These are phyloP conservation scores for Aurelia aurita DNA, from an alignment of 30 jellyfish, hydroid and myxozoan species.

Conservation along the genomic window DNA sequence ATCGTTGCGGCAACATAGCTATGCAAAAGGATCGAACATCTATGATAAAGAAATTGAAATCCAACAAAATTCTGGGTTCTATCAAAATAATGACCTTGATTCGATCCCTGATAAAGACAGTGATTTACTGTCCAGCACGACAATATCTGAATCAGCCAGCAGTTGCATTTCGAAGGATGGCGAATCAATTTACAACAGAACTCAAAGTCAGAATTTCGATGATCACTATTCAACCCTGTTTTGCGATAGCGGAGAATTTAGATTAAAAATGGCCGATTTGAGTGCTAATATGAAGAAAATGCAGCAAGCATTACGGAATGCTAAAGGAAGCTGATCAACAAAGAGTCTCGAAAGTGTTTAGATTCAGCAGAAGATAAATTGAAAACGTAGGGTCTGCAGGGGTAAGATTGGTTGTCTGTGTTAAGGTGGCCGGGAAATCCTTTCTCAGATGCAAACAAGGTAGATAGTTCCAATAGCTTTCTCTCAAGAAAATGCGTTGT, in stretches of 20 bases:
- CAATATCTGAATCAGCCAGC: slow-evolving; percentile 21
- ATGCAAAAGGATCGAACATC: not conserved
- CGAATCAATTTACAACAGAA: not conserved
- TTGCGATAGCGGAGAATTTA: slow-evolving; percentile 69
- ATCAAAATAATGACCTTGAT: not conserved
- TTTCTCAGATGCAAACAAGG: too few relatives aligned
- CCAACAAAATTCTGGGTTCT: not conserved
- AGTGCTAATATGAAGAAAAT: slow-evolving; percentile 46
- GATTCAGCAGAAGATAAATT: too few relatives aligned
- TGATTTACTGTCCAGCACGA: slow-evolving; percentile 21
- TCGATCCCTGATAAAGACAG: slow-evolving; percentile 12
- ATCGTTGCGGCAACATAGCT: not conserved
- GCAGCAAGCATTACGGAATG: slow-evolving; percentile 49
- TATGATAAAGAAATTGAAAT: not conserved
- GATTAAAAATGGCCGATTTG: slow-evolving; percentile 50
- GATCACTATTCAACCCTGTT: slow-evolving; percentile 59
- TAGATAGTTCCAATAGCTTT: too few relatives aligned
- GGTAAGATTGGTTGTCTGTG: too few relatives aligned
- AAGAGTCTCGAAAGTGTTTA: too few relatives aligned
- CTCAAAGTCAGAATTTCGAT: slow-evolving; percentile 4
- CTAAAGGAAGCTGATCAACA: slow-evolving; percentile 13
- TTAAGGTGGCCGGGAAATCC: too few relatives aligned
- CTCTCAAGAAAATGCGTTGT: too few relatives aligned
- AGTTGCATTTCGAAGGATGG: not conserved
- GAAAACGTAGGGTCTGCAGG: too few relatives aligned